phyloP scores from a whole-genome alignment of 2,797 vertebrate genomes.

The Coccyzus lansbergi region DNA sequence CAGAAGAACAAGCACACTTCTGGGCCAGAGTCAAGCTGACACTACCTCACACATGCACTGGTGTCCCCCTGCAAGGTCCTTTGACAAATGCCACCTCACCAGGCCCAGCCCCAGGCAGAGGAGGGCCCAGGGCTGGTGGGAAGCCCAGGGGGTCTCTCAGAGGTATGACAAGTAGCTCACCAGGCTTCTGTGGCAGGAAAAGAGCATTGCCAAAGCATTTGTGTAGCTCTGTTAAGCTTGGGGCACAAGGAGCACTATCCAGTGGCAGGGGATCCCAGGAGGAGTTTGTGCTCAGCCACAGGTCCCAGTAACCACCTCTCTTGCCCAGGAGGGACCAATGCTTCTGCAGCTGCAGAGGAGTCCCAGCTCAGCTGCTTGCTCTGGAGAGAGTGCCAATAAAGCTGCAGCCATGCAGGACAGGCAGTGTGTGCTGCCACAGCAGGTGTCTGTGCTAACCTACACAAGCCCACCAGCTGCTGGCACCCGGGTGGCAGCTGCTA shows the following conservation, averaged over 20 bases:
- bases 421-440: neutral
- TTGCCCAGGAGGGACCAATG: neutral
- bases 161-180: neutral
- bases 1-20: neutral
- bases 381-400: neutral
- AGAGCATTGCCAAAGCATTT: neutral
- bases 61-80: neutral
- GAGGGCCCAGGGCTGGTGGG: neutral
- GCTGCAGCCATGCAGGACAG: fast-evolving
- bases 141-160: neutral
- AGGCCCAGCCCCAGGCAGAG: neutral
- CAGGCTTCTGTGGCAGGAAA: neutral
- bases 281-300: neutral
- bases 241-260: neutral
- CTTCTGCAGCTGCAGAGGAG: neutral
- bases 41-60: fast-evolving
- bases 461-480: neutral
- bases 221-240: neutral
- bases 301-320: neutral
- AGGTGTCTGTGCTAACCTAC: neutral
- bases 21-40: neutral
- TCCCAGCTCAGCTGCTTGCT: neutral
- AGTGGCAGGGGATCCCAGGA: neutral
- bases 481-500: neutral
- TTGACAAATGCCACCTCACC: neutral